Evolutionary conservation across 1,140 invertebrate genomes (phyloP).

Genomic region (Anoplophora glabripennis): DNA sequence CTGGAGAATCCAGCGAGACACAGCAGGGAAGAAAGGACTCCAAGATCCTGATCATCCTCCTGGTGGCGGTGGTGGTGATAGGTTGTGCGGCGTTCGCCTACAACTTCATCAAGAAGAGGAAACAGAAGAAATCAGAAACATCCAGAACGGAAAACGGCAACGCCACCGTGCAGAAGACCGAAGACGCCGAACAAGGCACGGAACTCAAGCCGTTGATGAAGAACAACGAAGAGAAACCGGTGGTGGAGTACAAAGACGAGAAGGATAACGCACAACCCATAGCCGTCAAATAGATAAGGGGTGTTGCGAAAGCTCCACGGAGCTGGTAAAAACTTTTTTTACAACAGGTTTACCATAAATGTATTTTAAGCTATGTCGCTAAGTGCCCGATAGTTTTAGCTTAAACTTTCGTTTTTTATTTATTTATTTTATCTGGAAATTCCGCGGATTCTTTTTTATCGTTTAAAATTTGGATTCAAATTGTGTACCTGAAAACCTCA

Average conservation of each 20-base stretch:
- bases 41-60: slow-evolving; percentile 45
- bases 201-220: slow-evolving; percentile 42
- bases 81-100: slow-evolving; percentile 52
- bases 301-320: neutral
- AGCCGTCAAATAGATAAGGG: slow-evolving; percentile 1
- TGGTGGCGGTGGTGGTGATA: slow-evolving; percentile 52
- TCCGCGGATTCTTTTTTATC: too few relatives aligned
- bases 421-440: too few relatives aligned
- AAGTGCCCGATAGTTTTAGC: too few relatives aligned
- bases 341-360: neutral
- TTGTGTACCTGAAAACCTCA: too few relatives aligned
- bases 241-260: slow-evolving; percentile 19
- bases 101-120: slow-evolving; percentile 45
- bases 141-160: slow-evolving; percentile 23
- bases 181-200: slow-evolving; percentile 34
- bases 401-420: too few relatives aligned
- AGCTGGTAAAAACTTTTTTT: slow-evolving; percentile 15
- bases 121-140: slow-evolving; percentile 9
- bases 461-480: too few relatives aligned
- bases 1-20: slow-evolving; percentile 20
- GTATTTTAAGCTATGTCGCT: neutral
- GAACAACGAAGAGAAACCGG: slow-evolving; percentile 5
- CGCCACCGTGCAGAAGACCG: slow-evolving; percentile 20
- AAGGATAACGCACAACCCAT: slow-evolving; percentile 9
- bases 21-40: slow-evolving; percentile 24